Base-by-base conservation (phyloP, 2,888 invertebrate genomes). In the Plusia festucae region DNA sequence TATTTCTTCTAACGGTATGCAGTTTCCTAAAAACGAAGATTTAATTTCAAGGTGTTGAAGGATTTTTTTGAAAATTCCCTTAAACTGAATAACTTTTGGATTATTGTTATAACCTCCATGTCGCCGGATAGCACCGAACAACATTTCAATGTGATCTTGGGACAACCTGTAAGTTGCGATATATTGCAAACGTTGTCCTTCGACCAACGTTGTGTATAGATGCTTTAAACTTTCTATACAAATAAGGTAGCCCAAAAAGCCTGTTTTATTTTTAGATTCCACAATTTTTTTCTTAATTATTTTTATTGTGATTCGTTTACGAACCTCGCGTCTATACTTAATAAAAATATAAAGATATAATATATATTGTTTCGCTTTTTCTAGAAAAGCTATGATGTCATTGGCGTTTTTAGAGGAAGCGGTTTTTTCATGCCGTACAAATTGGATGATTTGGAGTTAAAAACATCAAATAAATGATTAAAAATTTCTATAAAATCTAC, bases 51-150 rank as follows among this genome's bases (percentile, higher is more conserved):
- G 16, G 46, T 60, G 58, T 18, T 55, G 32, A 24, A 67, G 51
- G 4, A 56, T 52, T 66, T 70, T 70, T 65, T 67, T 74, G 40
- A 52, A 73, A 51, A 64, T 66, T 13, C 51, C 54, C 9, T 70
- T 67, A 40, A 74, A 72, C 24, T 68, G 68, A 0, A 59, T 53
- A 11, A 18, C 63, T 22, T 73, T 79, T 15, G 74, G 73, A 53
- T 76, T 76, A 60, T 78, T 72, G 13, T 78, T 76, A 30, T 66
- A 68, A 11, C 72, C 68, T 13, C 55, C 60, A 13, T 60, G 67
- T 60, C 40, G 65, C 9, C 77, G 5, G 13, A 74, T 70, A 3
- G n/a, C 49, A 20, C 69, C 63, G 44, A 73, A 60, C 5, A 76
- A 60, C 9, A 73, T 30, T 54, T 77, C 70, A 7, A 73, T 27